Conservation (phyloP, 2,888 invertebrate species). For the Andricus quercusramuli region DNA sequence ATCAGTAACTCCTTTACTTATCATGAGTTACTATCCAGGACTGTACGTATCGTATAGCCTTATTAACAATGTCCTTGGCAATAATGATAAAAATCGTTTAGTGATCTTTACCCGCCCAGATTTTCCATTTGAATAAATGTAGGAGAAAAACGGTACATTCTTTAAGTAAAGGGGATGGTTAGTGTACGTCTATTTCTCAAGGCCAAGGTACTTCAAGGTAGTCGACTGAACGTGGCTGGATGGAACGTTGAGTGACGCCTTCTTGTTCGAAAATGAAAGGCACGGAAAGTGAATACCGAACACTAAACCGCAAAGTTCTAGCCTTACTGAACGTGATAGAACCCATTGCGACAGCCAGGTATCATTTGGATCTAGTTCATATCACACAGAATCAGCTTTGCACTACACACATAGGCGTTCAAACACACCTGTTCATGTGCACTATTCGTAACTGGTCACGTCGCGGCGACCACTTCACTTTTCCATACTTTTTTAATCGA, state of each 20-base stretch:
- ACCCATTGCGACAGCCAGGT: neutral
- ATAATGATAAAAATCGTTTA: neutral
- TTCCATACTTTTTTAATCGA: neutral
- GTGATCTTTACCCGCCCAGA: neutral
- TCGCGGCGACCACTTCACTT: neutral
- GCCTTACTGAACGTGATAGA: neutral
- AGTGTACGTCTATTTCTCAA: slow-evolving; percentile 45
- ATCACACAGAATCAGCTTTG: neutral
- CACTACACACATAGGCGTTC: neutral
- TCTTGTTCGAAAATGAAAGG: slow-evolving; percentile 57
- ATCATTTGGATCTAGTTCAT: slow-evolving; percentile 1
- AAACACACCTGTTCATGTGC: neutral
- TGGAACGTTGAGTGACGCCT: slow-evolving; percentile 50
- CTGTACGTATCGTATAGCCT: no score
- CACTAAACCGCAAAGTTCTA: neutral
- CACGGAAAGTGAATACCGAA: slow-evolving; percentile 44
- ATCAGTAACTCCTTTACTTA: no score
- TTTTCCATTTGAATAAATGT: neutral
- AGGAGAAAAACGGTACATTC: neutral
- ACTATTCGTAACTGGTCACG: neutral
- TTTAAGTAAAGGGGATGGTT: slow-evolving; percentile 6
- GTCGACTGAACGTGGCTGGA: slow-evolving; percentile 53
- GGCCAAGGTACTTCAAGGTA: slow-evolving; percentile 61
- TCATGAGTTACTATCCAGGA: no score
- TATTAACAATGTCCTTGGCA: neutral